Evolutionary conservation across 2,113 vertebrate genomes (phyloP), one percentile per base, ranked within the genome.

Genomic region (Prochilodus magdalenae): DNA sequence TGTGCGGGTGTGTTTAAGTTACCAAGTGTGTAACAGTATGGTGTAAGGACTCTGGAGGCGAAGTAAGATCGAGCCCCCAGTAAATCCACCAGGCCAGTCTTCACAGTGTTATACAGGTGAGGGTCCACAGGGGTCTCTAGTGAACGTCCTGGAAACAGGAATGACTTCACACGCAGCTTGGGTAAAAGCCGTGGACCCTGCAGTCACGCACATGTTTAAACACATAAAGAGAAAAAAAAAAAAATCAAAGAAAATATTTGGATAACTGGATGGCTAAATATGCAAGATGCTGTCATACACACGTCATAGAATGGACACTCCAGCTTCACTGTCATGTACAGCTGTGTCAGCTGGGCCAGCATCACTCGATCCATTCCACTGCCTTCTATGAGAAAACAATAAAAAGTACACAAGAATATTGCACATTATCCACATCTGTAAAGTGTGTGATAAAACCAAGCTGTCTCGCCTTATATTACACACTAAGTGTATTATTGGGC

Each of bases 301-400:
- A 96, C 95, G 93, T 95, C 75, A 83, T 98, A 98, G 88, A 93
- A 97, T 0, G 96, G 96, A 85, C 97, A 99, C 75, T 99, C 98
- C 24, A 99, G 86, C 83, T 90, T 91, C 11, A 96, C 85, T 2
- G 96, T 94, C 85, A 99, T 91, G 90, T 95, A 95, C 55, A 99
- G 95, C 67, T 96, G 97, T 1, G 96, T 97, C 86, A 99, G 84
- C 83, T 93, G 94, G 26, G 94, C 95, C 74, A 93, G 87, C 72
- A 92, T 86, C 18, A 71, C 20, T 49, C 86, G 89, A 87, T 96
- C 91, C 80, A 96, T 85, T 63, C 86, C 86, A 0, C 85, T 86
- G 5, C 88, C 89, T 63, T 92, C 97, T 97, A 87, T 83, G 93
- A 93, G 0, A 85, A 80, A 78, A 87, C 26, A 65, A 75, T 44